phyloP scores from a whole-genome alignment of 2,113 vertebrate genomes.

The Copsychus sechellarum region DNA sequence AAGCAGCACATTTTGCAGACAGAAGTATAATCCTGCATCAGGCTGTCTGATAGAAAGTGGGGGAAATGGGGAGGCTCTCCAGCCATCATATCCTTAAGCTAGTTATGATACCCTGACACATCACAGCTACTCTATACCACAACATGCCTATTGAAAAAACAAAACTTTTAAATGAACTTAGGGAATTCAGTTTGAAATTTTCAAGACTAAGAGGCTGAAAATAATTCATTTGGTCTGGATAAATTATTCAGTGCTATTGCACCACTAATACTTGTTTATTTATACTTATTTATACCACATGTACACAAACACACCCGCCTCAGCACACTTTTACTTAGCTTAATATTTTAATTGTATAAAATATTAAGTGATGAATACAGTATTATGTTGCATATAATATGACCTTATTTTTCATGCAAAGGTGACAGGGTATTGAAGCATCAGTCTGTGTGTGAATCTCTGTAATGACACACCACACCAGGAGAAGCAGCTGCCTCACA shows the following conservation, averaged over 20 bases:
- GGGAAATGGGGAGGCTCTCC: background rate
- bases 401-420: constrained; percentile 15
- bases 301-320: background rate
- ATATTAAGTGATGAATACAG: constrained; percentile 21
- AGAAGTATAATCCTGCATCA: background rate
- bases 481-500: background rate
- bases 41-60: background rate
- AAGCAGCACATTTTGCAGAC: background rate
- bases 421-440: background rate
- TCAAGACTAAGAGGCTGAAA: constrained; percentile 43
- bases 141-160: background rate
- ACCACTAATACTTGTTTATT: constrained; percentile 62
- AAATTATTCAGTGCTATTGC: constrained; percentile 64
- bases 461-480: background rate
- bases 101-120: background rate
- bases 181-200: constrained; percentile 29
- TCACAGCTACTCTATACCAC: background rate
- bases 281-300: constrained; percentile 42
- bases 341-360: constrained; percentile 64
- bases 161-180: background rate
- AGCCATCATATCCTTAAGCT: background rate
- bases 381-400: background rate
- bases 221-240: constrained; percentile 60
- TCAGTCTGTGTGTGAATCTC: background rate
- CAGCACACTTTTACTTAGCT: background rate